phyloP scores from a whole-genome alignment of 2,888 invertebrate genomes.

The Nomada fabriciana region DNA sequence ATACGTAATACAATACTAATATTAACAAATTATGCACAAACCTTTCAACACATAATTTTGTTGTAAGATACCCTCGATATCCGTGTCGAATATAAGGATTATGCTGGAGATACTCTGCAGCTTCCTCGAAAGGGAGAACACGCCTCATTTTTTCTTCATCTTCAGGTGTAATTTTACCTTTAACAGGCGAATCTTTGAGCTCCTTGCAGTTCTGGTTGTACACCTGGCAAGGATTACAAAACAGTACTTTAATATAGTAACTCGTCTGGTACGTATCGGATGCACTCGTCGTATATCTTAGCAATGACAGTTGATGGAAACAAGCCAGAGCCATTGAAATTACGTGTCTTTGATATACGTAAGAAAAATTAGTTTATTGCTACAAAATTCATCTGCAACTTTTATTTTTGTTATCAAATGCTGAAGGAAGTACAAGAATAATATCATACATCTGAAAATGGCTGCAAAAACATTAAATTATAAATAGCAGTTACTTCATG shows the following conservation, averaged over 20 bases:
- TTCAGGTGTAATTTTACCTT: slow-evolving; percentile 74
- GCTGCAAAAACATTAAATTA: too few species aligned
- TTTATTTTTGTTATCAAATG: too few species aligned
- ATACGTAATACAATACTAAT: background rate
- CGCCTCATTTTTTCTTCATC: slow-evolving; percentile 80
- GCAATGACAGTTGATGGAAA: too few species aligned
- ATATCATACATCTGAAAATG: too few species aligned
- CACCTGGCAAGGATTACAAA: slow-evolving; percentile 24
- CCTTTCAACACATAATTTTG: slow-evolving; percentile 95
- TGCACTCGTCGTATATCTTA: too few species aligned
- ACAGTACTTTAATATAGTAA: background rate
- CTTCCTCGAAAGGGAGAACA: slow-evolving; percentile 86
- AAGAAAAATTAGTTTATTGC: too few species aligned
- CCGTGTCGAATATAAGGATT: slow-evolving; percentile 95
- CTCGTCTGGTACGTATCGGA: too few species aligned
- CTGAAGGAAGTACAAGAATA: too few species aligned
- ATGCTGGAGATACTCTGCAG: slow-evolving; percentile 93
- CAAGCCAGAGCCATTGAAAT: too few species aligned
- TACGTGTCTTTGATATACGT: too few species aligned
- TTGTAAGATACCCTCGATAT: slow-evolving; percentile 92
- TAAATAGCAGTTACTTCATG: too few species aligned
- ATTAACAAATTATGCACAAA: slow-evolving; percentile 77
- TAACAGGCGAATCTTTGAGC: slow-evolving; percentile 74
- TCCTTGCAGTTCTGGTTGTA: slow-evolving; percentile 37
- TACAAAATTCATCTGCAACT: too few species aligned